Percentiles rank a stretch among this genome's conserved stretches.
phyloP scores from a whole-genome alignment of 2,113 vertebrate species.

The Cyanoderma ruficeps region DNA sequence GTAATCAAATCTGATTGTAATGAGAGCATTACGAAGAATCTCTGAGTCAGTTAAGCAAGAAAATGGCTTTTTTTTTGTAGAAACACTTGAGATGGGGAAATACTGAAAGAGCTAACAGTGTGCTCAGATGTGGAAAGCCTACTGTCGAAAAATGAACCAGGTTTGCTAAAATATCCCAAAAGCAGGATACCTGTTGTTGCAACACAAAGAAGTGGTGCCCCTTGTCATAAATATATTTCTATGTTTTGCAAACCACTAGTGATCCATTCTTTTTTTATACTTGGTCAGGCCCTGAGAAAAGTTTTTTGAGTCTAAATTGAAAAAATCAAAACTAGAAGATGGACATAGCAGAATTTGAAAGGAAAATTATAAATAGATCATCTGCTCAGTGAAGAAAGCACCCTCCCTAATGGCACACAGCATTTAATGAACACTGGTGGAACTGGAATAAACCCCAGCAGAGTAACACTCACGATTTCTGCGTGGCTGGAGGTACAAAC shows the following conservation, averaged over 20 bases:
- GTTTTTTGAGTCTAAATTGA: background rate
- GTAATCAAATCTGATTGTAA: slow-evolving; percentile 20
- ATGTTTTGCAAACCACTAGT: accelerated
- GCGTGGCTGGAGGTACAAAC: background rate
- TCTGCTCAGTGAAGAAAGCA: background rate
- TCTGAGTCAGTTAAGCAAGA: background rate
- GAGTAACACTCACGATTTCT: background rate
- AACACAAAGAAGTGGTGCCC: background rate
- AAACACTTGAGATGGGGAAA: background rate
- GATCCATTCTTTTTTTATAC: background rate
- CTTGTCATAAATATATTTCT: background rate
- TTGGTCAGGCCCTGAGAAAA: background rate
- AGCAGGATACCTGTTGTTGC: background rate
- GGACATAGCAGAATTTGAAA: background rate
- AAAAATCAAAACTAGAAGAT: background rate
- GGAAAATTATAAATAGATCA: background rate
- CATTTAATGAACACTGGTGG: background rate
- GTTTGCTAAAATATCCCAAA: background rate
- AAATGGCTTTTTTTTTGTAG: background rate
- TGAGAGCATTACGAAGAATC: background rate
- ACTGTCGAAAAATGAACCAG: background rate
- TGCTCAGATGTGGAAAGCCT: background rate
- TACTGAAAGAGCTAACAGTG: background rate
- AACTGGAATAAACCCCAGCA: background rate
- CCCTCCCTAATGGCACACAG: background rate